These are phyloP conservation scores for Brachionus angularis DNA, from an alignment of 1,140 invertebrate genomes.

Conservation along the genomic window DNA sequence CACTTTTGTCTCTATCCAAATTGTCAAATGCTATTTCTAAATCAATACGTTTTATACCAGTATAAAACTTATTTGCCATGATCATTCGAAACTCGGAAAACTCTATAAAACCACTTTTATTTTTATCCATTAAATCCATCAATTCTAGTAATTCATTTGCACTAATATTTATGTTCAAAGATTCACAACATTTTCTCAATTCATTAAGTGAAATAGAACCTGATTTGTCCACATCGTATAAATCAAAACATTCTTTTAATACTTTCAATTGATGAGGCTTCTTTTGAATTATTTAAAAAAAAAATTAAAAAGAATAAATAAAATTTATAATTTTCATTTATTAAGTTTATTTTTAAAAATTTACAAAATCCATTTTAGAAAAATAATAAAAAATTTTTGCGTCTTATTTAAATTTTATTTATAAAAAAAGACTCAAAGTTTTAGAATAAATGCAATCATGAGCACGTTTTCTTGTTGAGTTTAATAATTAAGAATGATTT, in stretches of 20 bases:
- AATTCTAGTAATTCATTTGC: constrained; percentile 5
- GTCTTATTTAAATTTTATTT: too few relatives aligned
- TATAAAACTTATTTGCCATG: background rate
- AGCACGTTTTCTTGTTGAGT: too few relatives aligned
- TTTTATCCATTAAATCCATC: constrained; percentile 27
- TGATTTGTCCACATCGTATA: constrained; percentile 19
- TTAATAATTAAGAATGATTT: too few relatives aligned
- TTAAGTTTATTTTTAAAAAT: too few relatives aligned
- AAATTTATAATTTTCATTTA: too few relatives aligned
- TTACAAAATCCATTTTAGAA: too few relatives aligned
- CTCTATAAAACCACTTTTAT: constrained; percentile 36
- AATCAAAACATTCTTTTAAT: constrained; percentile 15
- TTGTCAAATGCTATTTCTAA: background rate
- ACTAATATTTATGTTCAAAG: background rate
- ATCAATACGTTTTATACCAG: background rate
- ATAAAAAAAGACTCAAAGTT: too few relatives aligned
- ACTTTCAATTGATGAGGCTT: background rate
- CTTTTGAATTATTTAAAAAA: too few relatives aligned
- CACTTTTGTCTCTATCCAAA: constrained; percentile 33
- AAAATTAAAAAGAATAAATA: too few relatives aligned
- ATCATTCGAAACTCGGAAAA: constrained; percentile 33
- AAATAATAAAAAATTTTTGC: too few relatives aligned
- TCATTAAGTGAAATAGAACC: background rate
- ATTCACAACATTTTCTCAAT: background rate
- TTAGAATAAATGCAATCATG: too few relatives aligned